These are phyloP conservation scores for Tautogolabrus adspersus DNA, from an alignment of 2,113 vertebrate genomes.

Conservation along the genomic window DNA sequence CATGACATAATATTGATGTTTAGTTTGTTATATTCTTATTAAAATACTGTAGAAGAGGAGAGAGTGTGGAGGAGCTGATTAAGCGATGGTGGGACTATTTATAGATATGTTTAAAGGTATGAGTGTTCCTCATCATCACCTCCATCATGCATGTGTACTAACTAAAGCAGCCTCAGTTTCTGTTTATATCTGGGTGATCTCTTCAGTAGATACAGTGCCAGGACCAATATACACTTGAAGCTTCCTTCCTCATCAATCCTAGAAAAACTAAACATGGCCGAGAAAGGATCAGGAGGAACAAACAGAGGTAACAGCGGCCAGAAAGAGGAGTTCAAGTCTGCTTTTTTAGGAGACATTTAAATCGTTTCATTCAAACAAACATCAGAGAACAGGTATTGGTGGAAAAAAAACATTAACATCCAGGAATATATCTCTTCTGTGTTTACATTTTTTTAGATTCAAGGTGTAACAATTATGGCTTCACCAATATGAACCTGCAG, in stretches of 20 bases:
- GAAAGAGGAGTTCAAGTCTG: slow-evolving; percentile 81
- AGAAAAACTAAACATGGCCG: slow-evolving; percentile 19
- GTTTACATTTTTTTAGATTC: slow-evolving; percentile 82
- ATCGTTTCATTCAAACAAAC: neutral
- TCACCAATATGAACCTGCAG: slow-evolving; percentile 86
- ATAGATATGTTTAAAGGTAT: slow-evolving; percentile 3
- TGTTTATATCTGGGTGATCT: slow-evolving; percentile 46
- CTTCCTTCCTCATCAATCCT: slow-evolving; percentile 10
- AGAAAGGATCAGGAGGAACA: slow-evolving; percentile 27
- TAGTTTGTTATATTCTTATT: too few relatives aligned
- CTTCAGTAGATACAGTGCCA: slow-evolving; percentile 10
- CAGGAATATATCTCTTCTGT: slow-evolving; percentile 81
- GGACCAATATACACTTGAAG: slow-evolving; percentile 3
- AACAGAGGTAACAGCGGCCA: slow-evolving; percentile 14
- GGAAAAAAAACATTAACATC: neutral
- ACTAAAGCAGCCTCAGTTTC: neutral
- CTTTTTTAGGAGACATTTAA: slow-evolving; percentile 83
- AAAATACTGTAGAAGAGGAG: neutral
- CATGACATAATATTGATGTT: too few relatives aligned
- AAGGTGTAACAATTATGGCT: slow-evolving; percentile 70
- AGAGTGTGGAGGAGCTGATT: too few relatives aligned
- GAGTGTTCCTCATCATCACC: neutral
- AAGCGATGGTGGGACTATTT: neutral
- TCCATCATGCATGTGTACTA: neutral
- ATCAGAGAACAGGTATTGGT: neutral